Evolutionary conservation across 1,140 invertebrate species (phyloP).

Genomic region (Zaprionus tsacasi): DNA sequence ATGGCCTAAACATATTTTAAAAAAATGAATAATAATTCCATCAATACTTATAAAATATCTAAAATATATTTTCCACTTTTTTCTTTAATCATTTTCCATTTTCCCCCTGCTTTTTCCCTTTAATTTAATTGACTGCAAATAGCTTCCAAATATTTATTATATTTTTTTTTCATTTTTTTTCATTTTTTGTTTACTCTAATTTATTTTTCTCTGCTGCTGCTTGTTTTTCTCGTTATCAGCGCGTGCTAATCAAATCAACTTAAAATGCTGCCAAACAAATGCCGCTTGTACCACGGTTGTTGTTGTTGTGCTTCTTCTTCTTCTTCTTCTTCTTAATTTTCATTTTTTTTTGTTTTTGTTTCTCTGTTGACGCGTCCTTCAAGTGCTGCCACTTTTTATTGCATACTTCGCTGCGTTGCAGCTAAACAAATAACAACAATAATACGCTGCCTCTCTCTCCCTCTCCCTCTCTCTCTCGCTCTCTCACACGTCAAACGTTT

Average conservation of each 20-base stretch:
- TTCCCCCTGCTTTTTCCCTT: too few species aligned
- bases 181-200: not conserved
- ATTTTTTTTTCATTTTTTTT: slow-evolving; percentile 1
- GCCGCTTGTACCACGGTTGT: not conserved
- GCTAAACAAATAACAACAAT: not conserved
- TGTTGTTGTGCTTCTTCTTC: not conserved
- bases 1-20: too few species aligned
- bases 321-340: too few species aligned
- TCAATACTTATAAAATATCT: too few species aligned
- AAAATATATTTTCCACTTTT: too few species aligned
- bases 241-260: slow-evolving; percentile 37
- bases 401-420: slow-evolving; percentile 58
- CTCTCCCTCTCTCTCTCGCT: not conserved
- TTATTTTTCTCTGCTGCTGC: not conserved
- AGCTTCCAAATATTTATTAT: too few species aligned
- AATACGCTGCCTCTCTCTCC: not conserved
- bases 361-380: slow-evolving; percentile 44
- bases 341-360: slow-evolving; percentile 16
- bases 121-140: too few species aligned
- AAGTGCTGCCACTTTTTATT: slow-evolving; percentile 39
- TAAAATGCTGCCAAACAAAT: slow-evolving; percentile 17
- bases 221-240: slow-evolving; percentile 26
- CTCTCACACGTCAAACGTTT: slow-evolving; percentile 28
- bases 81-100: too few species aligned
- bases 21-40: too few species aligned